Percentiles rank a stretch among this genome's conserved stretches.
These are phyloP conservation scores for Ctenopoma kingsleyae DNA, from an alignment of 2,797 vertebrate genomes.

Conservation along the genomic window DNA sequence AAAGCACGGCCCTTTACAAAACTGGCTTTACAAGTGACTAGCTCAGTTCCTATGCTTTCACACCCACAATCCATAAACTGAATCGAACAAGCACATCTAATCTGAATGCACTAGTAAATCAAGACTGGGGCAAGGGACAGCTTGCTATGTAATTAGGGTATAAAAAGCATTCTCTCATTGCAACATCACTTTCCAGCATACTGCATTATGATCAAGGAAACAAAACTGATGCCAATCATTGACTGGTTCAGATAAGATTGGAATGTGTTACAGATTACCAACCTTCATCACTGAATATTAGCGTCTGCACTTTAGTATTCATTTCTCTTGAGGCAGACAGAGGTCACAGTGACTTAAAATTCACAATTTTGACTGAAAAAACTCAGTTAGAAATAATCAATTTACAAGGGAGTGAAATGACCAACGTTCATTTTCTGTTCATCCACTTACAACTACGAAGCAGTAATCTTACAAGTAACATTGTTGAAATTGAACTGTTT, in stretches of 20 bases:
- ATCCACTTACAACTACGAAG: background rate
- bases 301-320: background rate
- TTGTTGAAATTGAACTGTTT: background rate
- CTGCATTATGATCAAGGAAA: slow-evolving; percentile 58
- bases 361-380: background rate
- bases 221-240: slow-evolving; percentile 75
- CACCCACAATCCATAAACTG: background rate
- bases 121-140: slow-evolving; percentile 26
- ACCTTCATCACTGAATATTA: slow-evolving; percentile 12
- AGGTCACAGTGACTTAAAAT: background rate
- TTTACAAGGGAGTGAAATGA: background rate
- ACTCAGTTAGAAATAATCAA: background rate
- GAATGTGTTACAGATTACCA: slow-evolving; percentile 68
- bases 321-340: background rate
- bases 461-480: background rate
- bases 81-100: background rate
- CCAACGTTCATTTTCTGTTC: background rate
- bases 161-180: slow-evolving; percentile 40
- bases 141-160: slow-evolving; percentile 55
- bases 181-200: slow-evolving; percentile 38
- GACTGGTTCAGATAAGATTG: slow-evolving; percentile 73
- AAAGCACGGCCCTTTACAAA: background rate
- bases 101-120: background rate
- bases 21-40: background rate
- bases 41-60: background rate